Evolutionary conservation across 2,888 invertebrate species (phyloP).

Genomic region (Scaptomyza flava): DNA sequence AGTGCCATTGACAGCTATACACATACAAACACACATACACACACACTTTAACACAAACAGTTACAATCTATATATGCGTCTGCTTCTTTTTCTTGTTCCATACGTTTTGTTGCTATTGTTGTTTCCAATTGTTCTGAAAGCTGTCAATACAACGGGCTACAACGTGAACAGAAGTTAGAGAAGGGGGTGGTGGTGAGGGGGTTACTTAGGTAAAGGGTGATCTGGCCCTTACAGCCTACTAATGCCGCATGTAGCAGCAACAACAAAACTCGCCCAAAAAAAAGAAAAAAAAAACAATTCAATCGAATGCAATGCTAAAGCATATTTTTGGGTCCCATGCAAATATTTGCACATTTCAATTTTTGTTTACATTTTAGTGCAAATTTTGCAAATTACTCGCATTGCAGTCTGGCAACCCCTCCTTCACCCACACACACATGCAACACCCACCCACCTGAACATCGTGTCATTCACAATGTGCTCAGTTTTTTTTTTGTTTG

Average conservation of each 20-base stretch:
- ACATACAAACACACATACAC: conserved; percentile 16
- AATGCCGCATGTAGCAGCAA: conserved; percentile 37
- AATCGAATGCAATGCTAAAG: conserved; percentile 43
- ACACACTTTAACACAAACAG: conserved; percentile 37
- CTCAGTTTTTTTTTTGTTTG: conserved; percentile 14
- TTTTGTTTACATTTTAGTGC: conserved; percentile 76
- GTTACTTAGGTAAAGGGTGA: conserved; percentile 1
- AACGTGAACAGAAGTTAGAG: conserved; percentile 8
- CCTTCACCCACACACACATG: background rate
- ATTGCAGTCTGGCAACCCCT: conserved; percentile 38
- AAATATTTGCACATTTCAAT: conserved; percentile 71
- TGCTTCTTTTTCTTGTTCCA: conserved; percentile 7
- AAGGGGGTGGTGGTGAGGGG: background rate
- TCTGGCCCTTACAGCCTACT: conserved; percentile 49
- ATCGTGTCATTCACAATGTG: conserved; percentile 33
- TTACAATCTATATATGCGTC: conserved; percentile 31
- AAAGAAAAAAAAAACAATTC: conserved; percentile 15
- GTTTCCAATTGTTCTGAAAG: conserved; percentile 68
- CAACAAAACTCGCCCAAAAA: conserved; percentile 1
- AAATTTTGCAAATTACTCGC: conserved; percentile 74
- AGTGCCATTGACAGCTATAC: conserved; percentile 35
- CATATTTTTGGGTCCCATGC: conserved; percentile 63
- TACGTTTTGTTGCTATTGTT: conserved; percentile 24
- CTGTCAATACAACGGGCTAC: conserved; percentile 53
- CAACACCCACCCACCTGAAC: background rate